Conservation (phyloP, 1,140 invertebrate species). For the Centruroides sculpturatus region DNA sequence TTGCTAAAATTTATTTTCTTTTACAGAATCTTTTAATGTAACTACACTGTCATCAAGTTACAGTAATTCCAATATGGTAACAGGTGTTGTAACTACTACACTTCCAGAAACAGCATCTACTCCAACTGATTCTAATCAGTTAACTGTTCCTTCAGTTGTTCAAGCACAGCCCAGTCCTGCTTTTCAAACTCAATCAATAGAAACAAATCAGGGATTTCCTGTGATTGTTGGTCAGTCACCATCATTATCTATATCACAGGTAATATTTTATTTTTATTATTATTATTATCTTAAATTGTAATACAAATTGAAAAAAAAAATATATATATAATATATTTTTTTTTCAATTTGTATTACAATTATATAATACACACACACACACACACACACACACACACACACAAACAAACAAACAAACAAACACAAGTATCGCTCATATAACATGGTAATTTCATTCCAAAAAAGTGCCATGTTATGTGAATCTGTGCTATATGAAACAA, state of each 20-base stretch:
- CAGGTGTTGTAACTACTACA: constrained; percentile 1
- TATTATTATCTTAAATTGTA: too few relatives aligned
- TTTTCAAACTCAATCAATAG: constrained; percentile 3
- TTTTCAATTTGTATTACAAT: too few relatives aligned
- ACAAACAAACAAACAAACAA: too few relatives aligned
- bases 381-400: too few relatives aligned
- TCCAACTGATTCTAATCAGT: not conserved
- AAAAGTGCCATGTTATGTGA: too few relatives aligned
- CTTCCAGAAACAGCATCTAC: not conserved
- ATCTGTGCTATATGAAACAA: too few relatives aligned
- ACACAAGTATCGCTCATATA: too few relatives aligned
- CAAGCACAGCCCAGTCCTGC: not conserved
- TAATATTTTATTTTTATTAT: not conserved
- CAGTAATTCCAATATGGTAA: constrained; percentile 1
- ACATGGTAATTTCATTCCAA: too few relatives aligned
- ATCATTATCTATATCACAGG: too few relatives aligned
- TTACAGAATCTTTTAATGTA: constrained; percentile 9
- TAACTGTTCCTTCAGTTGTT: not conserved
- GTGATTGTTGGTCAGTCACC: constrained; percentile 4
- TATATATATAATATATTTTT: too few relatives aligned
- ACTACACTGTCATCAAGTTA: constrained; percentile 9
- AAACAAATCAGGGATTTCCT: constrained; percentile 9
- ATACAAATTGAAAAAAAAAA: too few relatives aligned
- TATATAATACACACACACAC: too few relatives aligned
- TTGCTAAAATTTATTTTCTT: not conserved